Percentiles rank a stretch among this genome's conserved stretches.
Evolutionary conservation across 2,888 invertebrate species (phyloP).

Genomic region (Sesamia inferens): DNA sequence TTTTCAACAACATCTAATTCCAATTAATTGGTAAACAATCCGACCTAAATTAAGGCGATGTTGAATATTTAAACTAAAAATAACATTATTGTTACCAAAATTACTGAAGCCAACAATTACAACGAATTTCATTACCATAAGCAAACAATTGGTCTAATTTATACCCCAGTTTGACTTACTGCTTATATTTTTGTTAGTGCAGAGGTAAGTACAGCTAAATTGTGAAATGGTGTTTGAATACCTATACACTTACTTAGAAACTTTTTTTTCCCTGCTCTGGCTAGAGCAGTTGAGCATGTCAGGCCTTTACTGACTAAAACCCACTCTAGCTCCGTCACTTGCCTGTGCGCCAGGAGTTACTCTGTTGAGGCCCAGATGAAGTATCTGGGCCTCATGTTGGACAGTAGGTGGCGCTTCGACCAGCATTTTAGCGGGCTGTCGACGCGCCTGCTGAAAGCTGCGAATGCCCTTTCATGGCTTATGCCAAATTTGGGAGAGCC

Average conservation of each 20-base stretch:
- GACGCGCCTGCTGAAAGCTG: too few species aligned
- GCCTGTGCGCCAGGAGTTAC: too few species aligned
- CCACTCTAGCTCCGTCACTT: too few species aligned
- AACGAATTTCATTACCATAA: slow-evolving; percentile 39
- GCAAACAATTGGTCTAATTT: slow-evolving; percentile 33
- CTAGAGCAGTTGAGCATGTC: too few species aligned
- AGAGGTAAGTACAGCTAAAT: slow-evolving; percentile 9
- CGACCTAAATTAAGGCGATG: slow-evolving; percentile 19
- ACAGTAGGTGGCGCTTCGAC: too few species aligned
- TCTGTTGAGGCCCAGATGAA: too few species aligned
- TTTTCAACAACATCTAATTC: slow-evolving; percentile 41
- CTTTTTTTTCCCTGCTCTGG: too few species aligned
- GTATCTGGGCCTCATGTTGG: too few species aligned
- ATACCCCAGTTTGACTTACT: slow-evolving; percentile 42
- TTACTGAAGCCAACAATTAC: slow-evolving; percentile 25
- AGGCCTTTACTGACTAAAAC: too few species aligned
- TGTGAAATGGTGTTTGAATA: slow-evolving; percentile 10
- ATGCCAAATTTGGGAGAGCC: too few species aligned
- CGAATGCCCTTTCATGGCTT: too few species aligned
- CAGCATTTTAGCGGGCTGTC: too few species aligned
- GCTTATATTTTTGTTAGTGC: slow-evolving; percentile 50
- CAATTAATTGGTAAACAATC: slow-evolving; percentile 41
- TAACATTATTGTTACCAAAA: slow-evolving; percentile 41
- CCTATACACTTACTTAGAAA: background rate
- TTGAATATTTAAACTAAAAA: slow-evolving; percentile 37